Evolutionary conservation across 1,140 invertebrate genomes (phyloP).

Genomic region (Orussus abietinus): DNA sequence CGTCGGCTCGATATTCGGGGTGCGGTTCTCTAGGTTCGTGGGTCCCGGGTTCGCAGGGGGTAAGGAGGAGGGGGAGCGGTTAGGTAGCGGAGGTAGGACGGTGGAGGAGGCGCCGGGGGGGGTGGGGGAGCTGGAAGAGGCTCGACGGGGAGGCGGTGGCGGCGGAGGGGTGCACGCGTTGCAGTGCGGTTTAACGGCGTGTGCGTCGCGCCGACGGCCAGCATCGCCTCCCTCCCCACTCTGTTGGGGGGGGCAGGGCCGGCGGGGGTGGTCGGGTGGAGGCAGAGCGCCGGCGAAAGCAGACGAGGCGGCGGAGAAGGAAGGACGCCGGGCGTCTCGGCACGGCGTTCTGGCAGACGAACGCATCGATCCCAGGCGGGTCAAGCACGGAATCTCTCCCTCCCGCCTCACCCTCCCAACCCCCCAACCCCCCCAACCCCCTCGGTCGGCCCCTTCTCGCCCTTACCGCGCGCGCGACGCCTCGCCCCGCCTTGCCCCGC

Average conservation of each 20-base stretch:
- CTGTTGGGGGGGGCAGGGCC: constrained; percentile 28
- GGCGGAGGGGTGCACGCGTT: constrained; percentile 34
- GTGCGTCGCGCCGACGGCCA: constrained; percentile 48
- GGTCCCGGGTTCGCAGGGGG: constrained; percentile 6
- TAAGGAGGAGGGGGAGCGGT: constrained; percentile 4
- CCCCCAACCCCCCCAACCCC: constrained; percentile 18
- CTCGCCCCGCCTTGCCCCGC: constrained; percentile 28
- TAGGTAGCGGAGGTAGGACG: constrained; percentile 18
- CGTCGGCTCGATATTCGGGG: no score
- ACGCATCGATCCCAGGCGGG: constrained; percentile 54
- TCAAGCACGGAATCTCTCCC: constrained; percentile 46
- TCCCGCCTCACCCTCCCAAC: constrained; percentile 13
- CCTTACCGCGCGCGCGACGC: constrained; percentile 36
- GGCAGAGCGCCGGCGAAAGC: not conserved
- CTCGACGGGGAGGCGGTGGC: constrained; percentile 13
- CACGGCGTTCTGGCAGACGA: constrained; percentile 52
- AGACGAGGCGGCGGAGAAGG: constrained; percentile 29
- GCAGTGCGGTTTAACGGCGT: constrained; percentile 47
- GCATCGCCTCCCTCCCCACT: constrained; percentile 12
- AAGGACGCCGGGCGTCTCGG: constrained; percentile 47
- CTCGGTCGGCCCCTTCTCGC: constrained; percentile 25
- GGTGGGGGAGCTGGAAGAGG: constrained; percentile 10
- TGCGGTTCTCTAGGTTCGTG: no score
- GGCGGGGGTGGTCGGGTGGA: constrained; percentile 14
- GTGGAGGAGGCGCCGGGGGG: constrained; percentile 8